Percentiles rank a stretch among this genome's conserved stretches.
phyloP scores from a whole-genome alignment of 1,140 invertebrate genomes.

The Zaprionus inermis region DNA sequence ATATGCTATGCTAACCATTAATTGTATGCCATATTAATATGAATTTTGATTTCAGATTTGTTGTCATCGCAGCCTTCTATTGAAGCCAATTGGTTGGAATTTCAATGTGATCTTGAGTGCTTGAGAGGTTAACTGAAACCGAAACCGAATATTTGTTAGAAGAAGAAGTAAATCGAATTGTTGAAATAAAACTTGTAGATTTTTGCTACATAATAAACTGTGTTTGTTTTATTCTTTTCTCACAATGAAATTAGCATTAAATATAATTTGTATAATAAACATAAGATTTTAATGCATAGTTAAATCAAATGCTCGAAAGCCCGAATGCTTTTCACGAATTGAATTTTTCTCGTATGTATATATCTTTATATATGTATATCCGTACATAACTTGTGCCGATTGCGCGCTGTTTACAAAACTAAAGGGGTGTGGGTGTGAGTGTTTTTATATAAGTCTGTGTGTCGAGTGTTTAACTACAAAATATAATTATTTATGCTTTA shows the following conservation, averaged over 20 bases:
- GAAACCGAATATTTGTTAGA: constrained; percentile 21
- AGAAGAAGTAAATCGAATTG: constrained; percentile 33
- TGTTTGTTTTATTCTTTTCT: constrained; percentile 54
- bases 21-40: constrained; percentile 70
- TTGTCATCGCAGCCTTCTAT: constrained; percentile 78
- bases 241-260: constrained; percentile 81
- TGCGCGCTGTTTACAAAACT: constrained; percentile 73
- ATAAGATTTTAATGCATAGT: constrained; percentile 75
- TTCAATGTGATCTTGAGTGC: constrained; percentile 42
- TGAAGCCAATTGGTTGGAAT: constrained; percentile 76
- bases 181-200: constrained; percentile 55
- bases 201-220: constrained; percentile 80
- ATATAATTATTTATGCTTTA: constrained; percentile 72
- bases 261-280: constrained; percentile 77
- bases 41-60: constrained; percentile 78
- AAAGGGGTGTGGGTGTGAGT: constrained; percentile 50
- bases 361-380: constrained; percentile 25
- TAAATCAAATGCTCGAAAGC: constrained; percentile 80
- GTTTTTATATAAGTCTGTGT: constrained; percentile 32
- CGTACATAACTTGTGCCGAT: constrained; percentile 73
- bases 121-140: constrained; percentile 24
- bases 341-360: constrained; percentile 19
- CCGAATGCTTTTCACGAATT: constrained; percentile 68
- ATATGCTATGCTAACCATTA: constrained; percentile 50
- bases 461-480: constrained; percentile 70